Evolutionary conservation across 2,888 invertebrate species (phyloP).

Genomic region (Cheilosia soror): DNA sequence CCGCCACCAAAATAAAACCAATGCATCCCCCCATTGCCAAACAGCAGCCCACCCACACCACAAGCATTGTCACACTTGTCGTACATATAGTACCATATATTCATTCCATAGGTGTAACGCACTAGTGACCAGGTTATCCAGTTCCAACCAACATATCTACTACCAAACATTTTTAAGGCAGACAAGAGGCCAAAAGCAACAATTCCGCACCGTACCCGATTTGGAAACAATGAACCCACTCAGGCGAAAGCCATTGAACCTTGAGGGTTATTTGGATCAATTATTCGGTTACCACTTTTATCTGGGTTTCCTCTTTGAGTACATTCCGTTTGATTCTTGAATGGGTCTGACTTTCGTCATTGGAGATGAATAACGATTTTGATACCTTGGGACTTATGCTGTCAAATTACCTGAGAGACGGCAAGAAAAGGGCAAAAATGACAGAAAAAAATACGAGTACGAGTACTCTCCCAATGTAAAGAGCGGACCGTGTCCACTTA

Average conservation of each 20-base stretch:
- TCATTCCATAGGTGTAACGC: constrained; percentile 27
- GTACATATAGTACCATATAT: constrained; percentile 17
- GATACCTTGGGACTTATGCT: constrained; percentile 40
- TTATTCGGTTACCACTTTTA: constrained; percentile 35
- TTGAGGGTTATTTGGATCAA: constrained; percentile 68
- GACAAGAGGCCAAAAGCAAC: constrained; percentile 5
- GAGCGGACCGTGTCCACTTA: constrained; percentile 30
- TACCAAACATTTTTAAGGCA: background rate
- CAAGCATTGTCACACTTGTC: constrained; percentile 41
- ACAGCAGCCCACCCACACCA: background rate
- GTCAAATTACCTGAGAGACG: constrained; percentile 29
- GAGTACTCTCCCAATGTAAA: background rate
- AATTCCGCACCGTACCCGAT: constrained; percentile 35
- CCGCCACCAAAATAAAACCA: background rate
- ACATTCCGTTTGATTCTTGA: constrained; percentile 19
- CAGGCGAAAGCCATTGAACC: constrained; percentile 68
- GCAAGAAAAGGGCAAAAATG: background rate
- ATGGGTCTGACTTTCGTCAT: constrained; percentile 17
- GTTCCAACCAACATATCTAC: constrained; percentile 3
- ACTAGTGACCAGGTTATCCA: constrained; percentile 1
- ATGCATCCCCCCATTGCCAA: background rate
- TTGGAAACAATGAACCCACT: constrained; percentile 66
- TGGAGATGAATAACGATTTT: background rate
- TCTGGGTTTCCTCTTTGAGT: constrained; percentile 20
- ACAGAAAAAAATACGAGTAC: constrained; percentile 1